Evolutionary conservation across 35 echinoderm and acorn worm genomes (phyloP).

Genomic region (Heliocidaris tuberculata): DNA sequence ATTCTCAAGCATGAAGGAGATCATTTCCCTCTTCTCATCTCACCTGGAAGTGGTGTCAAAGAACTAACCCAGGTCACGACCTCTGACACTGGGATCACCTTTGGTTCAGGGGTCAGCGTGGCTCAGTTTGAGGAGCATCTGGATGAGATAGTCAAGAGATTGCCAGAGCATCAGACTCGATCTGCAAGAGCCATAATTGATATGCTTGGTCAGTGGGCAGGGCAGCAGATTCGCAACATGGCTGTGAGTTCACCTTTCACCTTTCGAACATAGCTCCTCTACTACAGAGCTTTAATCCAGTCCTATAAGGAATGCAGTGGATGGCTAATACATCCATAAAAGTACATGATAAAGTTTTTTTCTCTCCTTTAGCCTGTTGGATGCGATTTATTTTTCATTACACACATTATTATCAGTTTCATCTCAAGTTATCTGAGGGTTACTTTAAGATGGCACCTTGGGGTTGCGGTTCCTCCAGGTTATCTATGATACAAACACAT

Average conservation of each 20-base stretch:
- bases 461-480: too few relatives aligned
- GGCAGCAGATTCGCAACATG: slow-evolving; percentile 41
- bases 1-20: neutral
- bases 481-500: too few relatives aligned
- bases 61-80: slow-evolving; percentile 26
- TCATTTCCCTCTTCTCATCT: neutral
- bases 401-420: too few relatives aligned
- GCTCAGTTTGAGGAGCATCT: slow-evolving; percentile 14
- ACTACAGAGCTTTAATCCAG: neutral
- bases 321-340: neutral
- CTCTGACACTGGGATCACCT: slow-evolving; percentile 35
- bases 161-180: slow-evolving; percentile 20
- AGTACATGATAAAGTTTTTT: neutral
- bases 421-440: too few relatives aligned
- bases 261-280: neutral
- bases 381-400: too few relatives aligned
- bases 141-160: neutral
- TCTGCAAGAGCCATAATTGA: slow-evolving; percentile 27
- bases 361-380: too few relatives aligned
- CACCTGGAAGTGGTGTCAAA: neutral
- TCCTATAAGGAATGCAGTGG: neutral
- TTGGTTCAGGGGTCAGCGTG: slow-evolving; percentile 34
- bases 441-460: too few relatives aligned
- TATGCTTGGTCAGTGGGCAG: slow-evolving; percentile 9
- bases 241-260: neutral